Base-by-base conservation (phyloP, 2,113 vertebrate species). In the Hemicordylus capensis region DNA sequence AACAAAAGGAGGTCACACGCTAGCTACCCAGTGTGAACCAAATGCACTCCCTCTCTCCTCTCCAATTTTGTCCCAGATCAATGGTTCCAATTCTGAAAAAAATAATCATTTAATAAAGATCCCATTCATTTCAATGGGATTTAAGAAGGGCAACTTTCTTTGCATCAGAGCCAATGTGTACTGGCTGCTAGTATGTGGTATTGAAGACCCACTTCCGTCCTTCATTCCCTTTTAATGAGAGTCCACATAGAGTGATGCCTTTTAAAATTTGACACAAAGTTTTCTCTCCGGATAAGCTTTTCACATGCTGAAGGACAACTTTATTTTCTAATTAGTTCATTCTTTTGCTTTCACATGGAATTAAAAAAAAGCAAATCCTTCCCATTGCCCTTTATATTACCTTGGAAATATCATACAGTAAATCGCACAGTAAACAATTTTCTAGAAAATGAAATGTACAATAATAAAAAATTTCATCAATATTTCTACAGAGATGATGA, bases 341-440 rank as follows among this genome's bases (percentile, higher is more conserved):
- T 31, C 51, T 83, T 61, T 89, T 87, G 73, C n/a, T 89, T 77
- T 77, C 74, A 61, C 86, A 78, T 66, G 77, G 61, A 84, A 89
- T 85, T 79, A 46, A 39, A 51, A 54, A 82, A 72, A 37, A 39
- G 84, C 11, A 86, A 86, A 86, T 70, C 76, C 83, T 92, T 86
- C 64, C 14, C 85, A 17, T 7, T 76, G 81, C 0, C 0, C 66
- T 56, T 92, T 89, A 64, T 42, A 78, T 89, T 22, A 0, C 51
- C 37, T 86, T 76, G 59, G 48, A 90, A 85, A 67, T 87, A 81
- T 81, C 31, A n/a, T n/a, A n/a, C n/a, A n/a, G 28, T 76, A 86
- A 79, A 64, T 0, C 88, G 86, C 26, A 28, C 73, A 31, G 61
- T 69, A 87, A 92, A 90, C 59, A 20, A 81, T 56, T 26, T 72